Evolutionary conservation across 2,113 vertebrate genomes (phyloP).

Genomic region (Columba janthina): DNA sequence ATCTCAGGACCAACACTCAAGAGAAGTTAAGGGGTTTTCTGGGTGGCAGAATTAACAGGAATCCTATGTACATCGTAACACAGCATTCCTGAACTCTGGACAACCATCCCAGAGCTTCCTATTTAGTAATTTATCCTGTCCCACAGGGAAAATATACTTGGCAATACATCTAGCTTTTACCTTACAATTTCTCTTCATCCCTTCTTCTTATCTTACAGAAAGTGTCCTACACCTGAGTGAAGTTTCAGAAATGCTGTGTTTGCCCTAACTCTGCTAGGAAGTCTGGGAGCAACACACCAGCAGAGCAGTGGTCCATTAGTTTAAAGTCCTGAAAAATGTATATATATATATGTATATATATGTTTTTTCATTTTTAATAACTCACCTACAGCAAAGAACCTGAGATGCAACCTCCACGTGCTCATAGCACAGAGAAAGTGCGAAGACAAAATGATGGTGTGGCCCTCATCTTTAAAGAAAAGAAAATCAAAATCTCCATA

Average conservation of each 20-base stretch:
- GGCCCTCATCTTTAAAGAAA: background rate
- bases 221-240: background rate
- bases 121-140: background rate
- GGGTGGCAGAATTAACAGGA: background rate
- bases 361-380: background rate
- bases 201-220: background rate
- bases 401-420: background rate
- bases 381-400: background rate
- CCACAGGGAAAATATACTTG: background rate
- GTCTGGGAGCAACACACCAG: background rate
- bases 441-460: background rate
- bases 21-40: background rate
- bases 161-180: background rate
- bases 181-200: background rate
- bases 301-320: background rate
- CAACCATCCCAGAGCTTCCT: background rate
- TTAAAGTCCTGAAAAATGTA: background rate
- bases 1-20: rapidly evolving
- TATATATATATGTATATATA: too few relatives aligned
- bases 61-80: background rate
- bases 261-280: background rate
- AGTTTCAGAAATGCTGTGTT: background rate
- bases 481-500: background rate
- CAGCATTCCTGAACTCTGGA: background rate
- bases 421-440: background rate